A percentile compares a stretch with the other conserved stretches of the same genome.
These are phyloP conservation scores for Myiagra hebetior DNA, from an alignment of 2,113 vertebrate genomes.

Conservation along the genomic window DNA sequence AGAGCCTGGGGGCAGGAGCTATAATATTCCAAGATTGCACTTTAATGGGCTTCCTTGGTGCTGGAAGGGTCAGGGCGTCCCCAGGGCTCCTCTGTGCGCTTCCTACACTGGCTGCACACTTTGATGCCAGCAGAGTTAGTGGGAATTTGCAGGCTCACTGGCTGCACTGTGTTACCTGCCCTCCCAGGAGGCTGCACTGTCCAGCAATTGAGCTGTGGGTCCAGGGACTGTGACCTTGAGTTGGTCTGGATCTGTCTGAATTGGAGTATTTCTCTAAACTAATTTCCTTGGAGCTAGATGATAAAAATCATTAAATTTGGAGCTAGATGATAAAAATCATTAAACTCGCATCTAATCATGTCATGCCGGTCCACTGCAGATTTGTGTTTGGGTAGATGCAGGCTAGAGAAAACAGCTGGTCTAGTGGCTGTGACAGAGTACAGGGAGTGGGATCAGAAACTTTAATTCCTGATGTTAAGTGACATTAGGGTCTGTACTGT, in stretches of 20 bases:
- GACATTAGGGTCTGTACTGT: neutral
- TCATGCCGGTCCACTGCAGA: fast-evolving
- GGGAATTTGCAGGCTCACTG: neutral
- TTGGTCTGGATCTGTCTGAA: neutral
- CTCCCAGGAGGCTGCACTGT: neutral
- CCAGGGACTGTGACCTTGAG: neutral
- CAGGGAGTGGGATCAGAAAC: neutral
- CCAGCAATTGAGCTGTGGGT: neutral
- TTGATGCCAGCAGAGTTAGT: neutral
- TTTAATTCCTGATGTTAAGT: neutral
- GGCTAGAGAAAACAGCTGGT: neutral
- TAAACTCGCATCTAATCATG: neutral
- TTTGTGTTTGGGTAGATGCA: neutral
- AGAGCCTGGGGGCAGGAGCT: neutral
- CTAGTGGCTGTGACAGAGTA: neutral
- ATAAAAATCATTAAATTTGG: neutral
- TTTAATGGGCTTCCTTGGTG: neutral
- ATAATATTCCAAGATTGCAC: neutral
- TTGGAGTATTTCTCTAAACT: neutral
- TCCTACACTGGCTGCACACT: neutral
- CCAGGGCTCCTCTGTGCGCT: neutral
- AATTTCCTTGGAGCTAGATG: neutral
- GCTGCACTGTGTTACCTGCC: no score
- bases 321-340: neutral
- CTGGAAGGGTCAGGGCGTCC: neutral